Conservation (phyloP, 2,888 invertebrate genomes). For the Himalopsyche anomala region DNA sequence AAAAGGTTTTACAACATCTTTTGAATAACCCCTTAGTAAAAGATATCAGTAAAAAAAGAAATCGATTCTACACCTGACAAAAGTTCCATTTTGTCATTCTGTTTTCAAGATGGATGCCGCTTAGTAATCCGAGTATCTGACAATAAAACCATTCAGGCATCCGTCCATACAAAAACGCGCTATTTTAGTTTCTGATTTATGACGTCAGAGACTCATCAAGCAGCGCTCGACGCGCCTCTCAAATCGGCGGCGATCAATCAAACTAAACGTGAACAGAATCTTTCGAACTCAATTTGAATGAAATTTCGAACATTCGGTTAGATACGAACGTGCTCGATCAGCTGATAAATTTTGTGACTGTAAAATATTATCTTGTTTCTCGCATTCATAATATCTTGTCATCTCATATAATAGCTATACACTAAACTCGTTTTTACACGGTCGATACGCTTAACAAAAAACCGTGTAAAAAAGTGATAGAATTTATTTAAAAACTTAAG, state of each 20-base stretch:
- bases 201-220: slow-evolving; percentile 3
- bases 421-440: too few relatives aligned
- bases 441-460: too few relatives aligned
- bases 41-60: too few relatives aligned
- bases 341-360: not conserved
- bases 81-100: not conserved
- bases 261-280: slow-evolving; percentile 34
- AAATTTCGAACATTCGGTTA: not conserved
- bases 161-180: not conserved
- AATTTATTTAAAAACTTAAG: too few relatives aligned
- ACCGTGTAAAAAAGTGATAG: too few relatives aligned
- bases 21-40: too few relatives aligned
- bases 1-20: too few relatives aligned
- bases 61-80: too few relatives aligned
- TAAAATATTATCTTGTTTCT: not conserved
- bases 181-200: slow-evolving; percentile 30
- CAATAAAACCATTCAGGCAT: slow-evolving; percentile 30
- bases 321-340: not conserved
- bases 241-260: slow-evolving; percentile 26
- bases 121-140: slow-evolving; percentile 5
- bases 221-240: not conserved
- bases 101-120: not conserved
- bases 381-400: not conserved
- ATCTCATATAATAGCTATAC: too few relatives aligned
- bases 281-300: slow-evolving; percentile 26